Evolutionary conservation across 2,888 invertebrate genomes (phyloP).

Genomic region (Drosophila monieri): DNA sequence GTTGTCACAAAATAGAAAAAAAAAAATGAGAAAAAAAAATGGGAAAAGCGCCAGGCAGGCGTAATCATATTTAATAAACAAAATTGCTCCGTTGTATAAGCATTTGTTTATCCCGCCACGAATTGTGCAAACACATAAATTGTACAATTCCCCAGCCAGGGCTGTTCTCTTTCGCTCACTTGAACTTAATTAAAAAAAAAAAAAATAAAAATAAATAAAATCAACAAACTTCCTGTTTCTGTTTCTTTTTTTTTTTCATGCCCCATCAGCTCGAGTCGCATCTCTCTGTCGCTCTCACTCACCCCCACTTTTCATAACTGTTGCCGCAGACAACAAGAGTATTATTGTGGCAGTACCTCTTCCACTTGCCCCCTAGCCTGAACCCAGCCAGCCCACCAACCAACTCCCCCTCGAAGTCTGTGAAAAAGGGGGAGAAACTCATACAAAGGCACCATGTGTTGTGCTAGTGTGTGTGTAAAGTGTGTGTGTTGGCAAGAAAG

Average conservation of each 20-base stretch:
- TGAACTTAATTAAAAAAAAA: conserved; percentile 60
- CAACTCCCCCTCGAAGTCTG: conserved; percentile 36
- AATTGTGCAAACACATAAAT: conserved; percentile 36
- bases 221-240: conserved; percentile 69
- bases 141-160: conserved; percentile 24
- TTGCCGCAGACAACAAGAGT: conserved; percentile 79
- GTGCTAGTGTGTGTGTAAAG: conserved; percentile 15
- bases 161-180: conserved; percentile 8
- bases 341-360: conserved; percentile 70
- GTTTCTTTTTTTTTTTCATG: conserved; percentile 26
- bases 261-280: not conserved
- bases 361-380: not conserved
- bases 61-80: conserved; percentile 58
- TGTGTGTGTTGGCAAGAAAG: conserved; percentile 57
- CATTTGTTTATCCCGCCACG: conserved; percentile 55
- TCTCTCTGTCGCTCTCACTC: conserved; percentile 11
- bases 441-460: conserved; percentile 2
- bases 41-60: not conserved
- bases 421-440: conserved; percentile 6
- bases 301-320: conserved; percentile 51
- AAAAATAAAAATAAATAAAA: conserved; percentile 34
- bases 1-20: conserved; percentile 23
- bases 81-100: conserved; percentile 57
- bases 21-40: conserved; percentile 14
- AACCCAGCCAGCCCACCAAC: conserved; percentile 11